phyloP scores from a whole-genome alignment of 2,113 vertebrate genomes.

The Pristiophorus japonicus region DNA sequence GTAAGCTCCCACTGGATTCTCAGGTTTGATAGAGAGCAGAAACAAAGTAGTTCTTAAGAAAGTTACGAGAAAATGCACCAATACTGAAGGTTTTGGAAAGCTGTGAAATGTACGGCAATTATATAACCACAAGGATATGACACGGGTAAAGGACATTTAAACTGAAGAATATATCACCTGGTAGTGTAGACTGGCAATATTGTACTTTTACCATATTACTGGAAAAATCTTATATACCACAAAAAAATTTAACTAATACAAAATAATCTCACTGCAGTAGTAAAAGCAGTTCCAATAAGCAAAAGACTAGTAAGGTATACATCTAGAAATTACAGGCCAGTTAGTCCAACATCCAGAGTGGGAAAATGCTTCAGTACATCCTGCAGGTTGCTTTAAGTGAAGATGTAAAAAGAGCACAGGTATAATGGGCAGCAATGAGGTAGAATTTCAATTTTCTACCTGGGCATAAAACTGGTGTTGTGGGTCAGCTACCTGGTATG shows the following conservation, averaged over 20 bases:
- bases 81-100: neutral
- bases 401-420: neutral
- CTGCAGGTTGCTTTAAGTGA: neutral
- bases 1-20: neutral
- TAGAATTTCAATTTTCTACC: slow-evolving; percentile 6
- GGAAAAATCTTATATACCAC: neutral
- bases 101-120: neutral
- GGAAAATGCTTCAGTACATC: neutral
- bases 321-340: neutral
- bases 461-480: neutral
- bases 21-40: neutral
- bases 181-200: neutral
- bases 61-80: neutral
- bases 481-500: neutral
- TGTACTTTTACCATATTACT: neutral
- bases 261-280: neutral
- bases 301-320: neutral
- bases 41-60: neutral
- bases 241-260: neutral
- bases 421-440: neutral
- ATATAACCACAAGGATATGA: too few relatives aligned
- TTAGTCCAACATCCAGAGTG: neutral
- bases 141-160: neutral
- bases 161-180: neutral
- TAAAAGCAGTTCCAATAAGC: neutral